phyloP scores from a whole-genome alignment of 2,113 vertebrate species.

The Sander vitreus region DNA sequence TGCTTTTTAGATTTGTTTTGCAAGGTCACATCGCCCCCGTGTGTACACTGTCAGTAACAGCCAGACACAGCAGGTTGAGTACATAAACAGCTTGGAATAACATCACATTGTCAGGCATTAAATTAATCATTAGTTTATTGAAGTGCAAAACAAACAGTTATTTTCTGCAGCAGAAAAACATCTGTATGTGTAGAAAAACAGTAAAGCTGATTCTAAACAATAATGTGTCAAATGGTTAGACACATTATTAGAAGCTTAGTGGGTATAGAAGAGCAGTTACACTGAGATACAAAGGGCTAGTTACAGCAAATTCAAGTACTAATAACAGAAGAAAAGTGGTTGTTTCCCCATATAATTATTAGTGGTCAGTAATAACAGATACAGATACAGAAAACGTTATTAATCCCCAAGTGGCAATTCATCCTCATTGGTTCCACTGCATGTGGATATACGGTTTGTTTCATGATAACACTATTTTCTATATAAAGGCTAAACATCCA shows the following conservation, averaged over 20 bases:
- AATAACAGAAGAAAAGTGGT: not conserved
- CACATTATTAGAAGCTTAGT: not conserved
- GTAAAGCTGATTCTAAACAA: no score
- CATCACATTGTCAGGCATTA: not conserved
- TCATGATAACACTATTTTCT: not conserved
- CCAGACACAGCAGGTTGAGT: not conserved
- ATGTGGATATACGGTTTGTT: not conserved
- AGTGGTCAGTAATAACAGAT: not conserved
- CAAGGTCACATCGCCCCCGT: constrained; percentile 33
- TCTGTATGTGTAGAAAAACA: no score
- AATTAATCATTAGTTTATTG: not conserved
- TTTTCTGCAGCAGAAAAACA: not conserved
- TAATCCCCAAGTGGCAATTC: no score
- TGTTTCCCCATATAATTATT: not conserved
- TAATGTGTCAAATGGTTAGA: no score
- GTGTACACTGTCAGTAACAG: not conserved
- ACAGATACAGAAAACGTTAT: no score
- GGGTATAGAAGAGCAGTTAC: not conserved
- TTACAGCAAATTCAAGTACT: not conserved
- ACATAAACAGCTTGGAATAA: not conserved
- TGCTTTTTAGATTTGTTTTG: constrained; percentile 8
- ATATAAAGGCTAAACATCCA: not conserved
- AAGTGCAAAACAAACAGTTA: not conserved
- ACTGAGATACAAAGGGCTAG: not conserved
- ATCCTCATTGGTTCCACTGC: accelerated